A percentile compares a stretch with the other conserved stretches of the same genome.
Evolutionary conservation across 2,888 invertebrate species (phyloP).

Genomic region (Eueremaeus valkanovi): DNA sequence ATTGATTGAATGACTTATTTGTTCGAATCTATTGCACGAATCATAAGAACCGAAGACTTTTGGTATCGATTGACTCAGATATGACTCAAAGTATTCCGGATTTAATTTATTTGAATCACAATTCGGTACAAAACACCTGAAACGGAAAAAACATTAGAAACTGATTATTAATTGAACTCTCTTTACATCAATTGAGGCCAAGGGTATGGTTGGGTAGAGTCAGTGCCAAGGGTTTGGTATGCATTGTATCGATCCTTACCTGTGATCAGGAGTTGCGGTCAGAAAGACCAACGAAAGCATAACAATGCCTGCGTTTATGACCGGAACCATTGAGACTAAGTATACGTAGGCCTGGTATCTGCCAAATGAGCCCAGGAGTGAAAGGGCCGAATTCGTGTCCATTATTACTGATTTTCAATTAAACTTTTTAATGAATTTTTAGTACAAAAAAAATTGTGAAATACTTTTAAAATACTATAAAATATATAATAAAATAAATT

Average conservation of each 20-base stretch:
- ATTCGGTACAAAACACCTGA: constrained; percentile 24
- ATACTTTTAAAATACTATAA: too few relatives aligned
- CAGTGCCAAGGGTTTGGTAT: not conserved
- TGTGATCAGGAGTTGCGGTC: constrained; percentile 30
- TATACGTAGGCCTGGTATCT: constrained; percentile 9
- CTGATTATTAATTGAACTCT: too few relatives aligned
- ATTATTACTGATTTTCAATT: too few relatives aligned
- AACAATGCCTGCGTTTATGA: constrained; percentile 31
- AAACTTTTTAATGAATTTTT: too few relatives aligned
- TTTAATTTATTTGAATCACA: constrained; percentile 24
- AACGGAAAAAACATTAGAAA: not conserved
- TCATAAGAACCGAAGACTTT: constrained; percentile 12
- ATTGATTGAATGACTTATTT: not conserved
- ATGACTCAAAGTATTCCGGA: not conserved
- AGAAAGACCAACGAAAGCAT: constrained; percentile 25
- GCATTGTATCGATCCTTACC: constrained; percentile 22
- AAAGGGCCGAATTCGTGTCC: not conserved
- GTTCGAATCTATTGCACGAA: not conserved
- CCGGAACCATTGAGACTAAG: constrained; percentile 1
- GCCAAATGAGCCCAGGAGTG: not conserved
- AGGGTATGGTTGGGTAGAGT: too few relatives aligned
- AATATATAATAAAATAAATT: too few relatives aligned
- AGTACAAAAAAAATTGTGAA: too few relatives aligned
- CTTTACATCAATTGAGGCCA: not conserved
- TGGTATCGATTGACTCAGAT: constrained; percentile 21